Conservation (phyloP, 2,797 vertebrate species). For the Parauchenoglanis punctatus region DNA sequence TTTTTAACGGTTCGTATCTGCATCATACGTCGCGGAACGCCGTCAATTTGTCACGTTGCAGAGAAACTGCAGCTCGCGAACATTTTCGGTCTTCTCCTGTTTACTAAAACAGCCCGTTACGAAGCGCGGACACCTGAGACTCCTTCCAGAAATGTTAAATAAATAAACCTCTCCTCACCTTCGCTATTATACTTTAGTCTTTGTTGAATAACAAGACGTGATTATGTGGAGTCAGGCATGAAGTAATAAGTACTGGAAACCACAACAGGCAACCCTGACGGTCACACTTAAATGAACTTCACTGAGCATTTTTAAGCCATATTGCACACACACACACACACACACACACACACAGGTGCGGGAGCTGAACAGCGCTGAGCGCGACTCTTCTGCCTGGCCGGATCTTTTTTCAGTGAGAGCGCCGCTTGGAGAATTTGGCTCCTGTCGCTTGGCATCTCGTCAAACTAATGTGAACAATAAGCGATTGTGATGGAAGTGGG, state of each 20-base stretch:
- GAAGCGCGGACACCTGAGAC: not conserved
- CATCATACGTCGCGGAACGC: not conserved
- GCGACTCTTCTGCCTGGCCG: constrained; percentile 82
- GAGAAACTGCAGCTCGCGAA: not conserved
- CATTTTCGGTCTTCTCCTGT: not conserved
- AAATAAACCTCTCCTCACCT: not conserved
- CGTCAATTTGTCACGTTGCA: not conserved
- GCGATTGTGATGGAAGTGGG: constrained; percentile 87
- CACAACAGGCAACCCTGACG: not conserved
- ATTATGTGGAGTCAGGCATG: not conserved
- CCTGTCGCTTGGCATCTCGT: constrained; percentile 83
- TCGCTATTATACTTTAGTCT: not conserved
- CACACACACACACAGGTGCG: constrained; percentile 73
- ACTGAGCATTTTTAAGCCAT: not conserved
- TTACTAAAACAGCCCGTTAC: not conserved
- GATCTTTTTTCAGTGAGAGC: constrained; percentile 80
- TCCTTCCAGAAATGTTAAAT: not conserved
- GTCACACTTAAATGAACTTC: not conserved
- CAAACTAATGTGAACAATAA: constrained; percentile 86
- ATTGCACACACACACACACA: constrained; percentile 9
- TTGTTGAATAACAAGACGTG: not conserved
- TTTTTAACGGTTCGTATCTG: not conserved
- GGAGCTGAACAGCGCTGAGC: constrained; percentile 55
- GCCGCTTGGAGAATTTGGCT: constrained; percentile 78
- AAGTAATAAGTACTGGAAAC: not conserved